A percentile compares a stretch with the other conserved stretches of the same genome.
These are phyloP conservation scores for Hypothenemus hampei DNA, from an alignment of 1,140 invertebrate genomes.

Conservation along the genomic window DNA sequence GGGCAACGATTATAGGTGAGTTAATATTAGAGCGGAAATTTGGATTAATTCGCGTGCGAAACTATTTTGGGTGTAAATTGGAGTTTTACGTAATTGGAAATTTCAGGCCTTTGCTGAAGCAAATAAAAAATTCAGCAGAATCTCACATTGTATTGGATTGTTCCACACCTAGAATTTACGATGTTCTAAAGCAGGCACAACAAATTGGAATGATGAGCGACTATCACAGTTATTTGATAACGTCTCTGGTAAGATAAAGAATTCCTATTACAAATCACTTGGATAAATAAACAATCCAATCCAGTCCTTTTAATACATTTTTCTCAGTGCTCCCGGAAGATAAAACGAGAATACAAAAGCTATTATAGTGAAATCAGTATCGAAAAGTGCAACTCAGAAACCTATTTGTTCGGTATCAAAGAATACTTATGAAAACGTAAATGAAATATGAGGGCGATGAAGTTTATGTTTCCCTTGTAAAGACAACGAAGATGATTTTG, in stretches of 20 bases:
- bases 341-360: neutral
- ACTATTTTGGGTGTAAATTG: neutral
- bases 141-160: constrained; percentile 91
- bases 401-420: too few relatives aligned
- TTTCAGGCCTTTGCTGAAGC: constrained; percentile 78
- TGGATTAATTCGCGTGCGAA: neutral
- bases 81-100: neutral
- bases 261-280: neutral
- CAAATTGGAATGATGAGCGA: constrained; percentile 95
- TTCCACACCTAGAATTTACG: constrained; percentile 74
- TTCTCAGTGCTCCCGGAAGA: too few relatives aligned
- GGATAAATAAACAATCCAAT: neutral
- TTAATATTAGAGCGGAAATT: neutral
- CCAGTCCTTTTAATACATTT: too few relatives aligned
- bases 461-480: too few relatives aligned
- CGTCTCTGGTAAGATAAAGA: constrained; percentile 69
- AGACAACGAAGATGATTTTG: too few relatives aligned
- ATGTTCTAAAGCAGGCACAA: constrained; percentile 86
- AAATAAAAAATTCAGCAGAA: constrained; percentile 86
- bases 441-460: too few relatives aligned
- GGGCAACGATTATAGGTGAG: constrained; percentile 71
- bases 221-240: constrained; percentile 87
- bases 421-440: neutral
- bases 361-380: neutral
- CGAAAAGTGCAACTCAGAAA: neutral